phyloP scores from a whole-genome alignment of 2,797 vertebrate species.

The Phrynocephalus guinanensis region DNA sequence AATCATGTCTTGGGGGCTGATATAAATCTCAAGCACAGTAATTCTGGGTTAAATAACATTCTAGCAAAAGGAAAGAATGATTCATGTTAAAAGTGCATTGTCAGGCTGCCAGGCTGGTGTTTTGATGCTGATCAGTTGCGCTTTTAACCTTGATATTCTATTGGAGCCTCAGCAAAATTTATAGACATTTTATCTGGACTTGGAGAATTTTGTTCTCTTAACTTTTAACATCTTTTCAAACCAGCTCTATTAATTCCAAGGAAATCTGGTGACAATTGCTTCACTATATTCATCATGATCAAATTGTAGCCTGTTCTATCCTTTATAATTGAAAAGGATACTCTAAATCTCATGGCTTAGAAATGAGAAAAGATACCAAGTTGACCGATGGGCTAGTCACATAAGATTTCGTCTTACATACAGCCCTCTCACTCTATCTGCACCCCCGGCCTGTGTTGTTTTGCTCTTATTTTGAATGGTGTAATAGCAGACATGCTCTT shows the following conservation, averaged over 20 bases:
- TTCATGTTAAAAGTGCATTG: conserved; percentile 27
- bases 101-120: conserved; percentile 7
- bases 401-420: neutral
- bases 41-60: conserved; percentile 38
- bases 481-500: neutral
- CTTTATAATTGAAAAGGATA: conserved; percentile 20
- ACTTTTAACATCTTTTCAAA: conserved; percentile 16
- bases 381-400: neutral
- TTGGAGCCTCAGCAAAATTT: neutral
- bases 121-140: conserved; percentile 22
- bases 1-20: neutral
- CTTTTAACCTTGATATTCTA: conserved; percentile 44
- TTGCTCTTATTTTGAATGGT: neutral
- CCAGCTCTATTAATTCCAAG: conserved; percentile 26
- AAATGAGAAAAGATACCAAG: neutral
- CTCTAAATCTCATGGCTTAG: neutral
- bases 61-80: conserved; percentile 28
- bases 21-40: conserved; percentile 24
- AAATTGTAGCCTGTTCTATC: neutral
- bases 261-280: neutral
- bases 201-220: conserved; percentile 5
- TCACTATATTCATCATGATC: conserved; percentile 19
- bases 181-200: conserved; percentile 9
- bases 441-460: neutral
- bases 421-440: neutral